Evolutionary conservation across 2,888 invertebrate species (phyloP), one percentile per base, ranked within the genome.

Genomic region (Acanthosepion lycidas): DNA sequence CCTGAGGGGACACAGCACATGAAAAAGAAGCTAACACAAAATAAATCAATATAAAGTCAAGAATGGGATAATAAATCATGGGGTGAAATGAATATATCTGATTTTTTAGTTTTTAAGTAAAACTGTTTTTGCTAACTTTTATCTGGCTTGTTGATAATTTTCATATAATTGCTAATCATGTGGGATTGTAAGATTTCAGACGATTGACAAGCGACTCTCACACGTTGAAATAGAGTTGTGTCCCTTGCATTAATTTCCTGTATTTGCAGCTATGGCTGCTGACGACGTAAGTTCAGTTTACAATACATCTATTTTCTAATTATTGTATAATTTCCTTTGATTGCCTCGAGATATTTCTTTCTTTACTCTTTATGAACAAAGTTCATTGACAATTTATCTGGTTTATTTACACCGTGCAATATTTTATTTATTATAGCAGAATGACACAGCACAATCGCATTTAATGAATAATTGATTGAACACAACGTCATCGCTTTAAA

Each of bases 161-260:
- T 42, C 42, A 42, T 42, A 42, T 42, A 42, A 42, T 42, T 42
- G 42, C 42, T 42, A 42, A 42, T 42, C 42, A 3, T 42, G 42
- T 42, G 42, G 42, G 42, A 42, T 1, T 42, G 42, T 42, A 42
- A 42, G 42, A 42, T 42, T 42, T 42, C 42, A 1, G 26, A 64
- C 23, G 28, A 64, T 8, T 26, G 26, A 23, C 8, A 64, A 64
- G 26, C 64, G 26, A 26, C 23, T 28, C 4, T 64, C 23, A 26
- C 64, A 64, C 28, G 26, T 93, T 15, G 26, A 15, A 51, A 93
- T 93, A 93, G 94, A 94, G 94, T 94, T 94, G n/a, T 33, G 6
- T 94, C 94, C 94, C 94, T 59, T 94, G 55, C 23, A 94, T 94
- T 42, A 15, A 59, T 42, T 94, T 94, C 94, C 94, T 26, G 23